Base-by-base conservation (phyloP, 2,888 invertebrate genomes). In the Andrena flavipes region DNA sequence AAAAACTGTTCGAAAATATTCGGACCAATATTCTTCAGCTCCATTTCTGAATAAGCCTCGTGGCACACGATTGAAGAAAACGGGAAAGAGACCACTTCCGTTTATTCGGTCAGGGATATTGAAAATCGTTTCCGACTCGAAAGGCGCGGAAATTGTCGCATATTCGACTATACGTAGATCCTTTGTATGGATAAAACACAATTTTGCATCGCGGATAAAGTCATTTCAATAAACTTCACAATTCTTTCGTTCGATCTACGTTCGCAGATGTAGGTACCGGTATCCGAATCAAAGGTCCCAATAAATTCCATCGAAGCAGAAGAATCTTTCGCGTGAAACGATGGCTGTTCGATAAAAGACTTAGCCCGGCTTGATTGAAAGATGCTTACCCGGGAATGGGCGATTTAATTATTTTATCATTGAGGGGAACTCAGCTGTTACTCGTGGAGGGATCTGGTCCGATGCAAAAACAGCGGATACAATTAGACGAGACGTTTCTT, bases 381-480 rank as follows among this genome's bases (percentile, higher is more conserved):
- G 23, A 56, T 13, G 54, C 13, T 16, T 20, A 29, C 29, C 29
- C 16, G 10, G 23, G 42, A n/a, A 51, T 16, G 16, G 51, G 16
- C 60, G 42, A 30, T 73, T 67, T 82, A 82, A 82, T 84, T 78
- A 78, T 78, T 84, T 78, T 72, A 84, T 84, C 84, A 78, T 71
- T 72, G 48, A 7, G 20, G 35, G 30, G 23, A 29, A 62, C 56
- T 62, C 80, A 76, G 76, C 80, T 80, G 80, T 71, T 82, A 48
- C 83, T 13, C 48, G 63, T 2, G 42, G 33, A 51, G 20, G 20
- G 51, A 69, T 82, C 77, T 56, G 62, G 67, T 49, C 48, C 33
- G 54, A 3, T 30, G 54, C 33, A 42, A 76, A 80, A 78, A 63
- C 62, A 49, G 42, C 74, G 76, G 82, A 85, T 80, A 80, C 83